A percentile compares a stretch with the other conserved stretches of the same genome.
Evolutionary conservation across 2,888 invertebrate species (phyloP).

Genomic region (Acanthosepion pharaonis): DNA sequence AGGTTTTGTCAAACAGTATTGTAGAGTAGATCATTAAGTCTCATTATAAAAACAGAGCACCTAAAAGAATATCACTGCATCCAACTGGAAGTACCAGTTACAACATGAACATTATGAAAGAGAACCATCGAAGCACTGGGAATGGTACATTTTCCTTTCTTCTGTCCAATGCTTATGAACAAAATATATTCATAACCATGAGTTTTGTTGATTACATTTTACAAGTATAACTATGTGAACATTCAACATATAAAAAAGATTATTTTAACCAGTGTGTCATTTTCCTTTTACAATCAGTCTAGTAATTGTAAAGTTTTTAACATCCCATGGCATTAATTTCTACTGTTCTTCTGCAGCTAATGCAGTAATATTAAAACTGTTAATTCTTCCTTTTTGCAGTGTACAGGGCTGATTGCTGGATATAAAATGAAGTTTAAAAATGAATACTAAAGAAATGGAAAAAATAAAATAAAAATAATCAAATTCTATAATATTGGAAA

Average conservation of each 20-base stretch:
- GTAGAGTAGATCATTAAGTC: no score
- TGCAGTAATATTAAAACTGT: background rate
- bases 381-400: background rate
- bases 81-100: no score
- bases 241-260: background rate
- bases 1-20: no score
- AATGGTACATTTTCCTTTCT: background rate
- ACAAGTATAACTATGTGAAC: background rate
- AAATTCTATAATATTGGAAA: background rate
- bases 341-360: background rate
- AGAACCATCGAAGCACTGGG: no score
- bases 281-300: background rate
- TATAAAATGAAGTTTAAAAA: background rate
- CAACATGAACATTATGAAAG: no score
- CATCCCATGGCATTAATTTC: background rate
- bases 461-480: background rate
- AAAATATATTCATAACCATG: background rate
- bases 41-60: no score
- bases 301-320: background rate
- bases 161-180: background rate
- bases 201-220: background rate
- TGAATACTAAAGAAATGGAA: background rate
- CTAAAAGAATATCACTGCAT: no score
- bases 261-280: background rate
- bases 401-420: background rate